These are phyloP conservation scores for Botrylloides violaceus DNA, from an alignment of 23 tunicate species.

Conservation along the genomic window DNA sequence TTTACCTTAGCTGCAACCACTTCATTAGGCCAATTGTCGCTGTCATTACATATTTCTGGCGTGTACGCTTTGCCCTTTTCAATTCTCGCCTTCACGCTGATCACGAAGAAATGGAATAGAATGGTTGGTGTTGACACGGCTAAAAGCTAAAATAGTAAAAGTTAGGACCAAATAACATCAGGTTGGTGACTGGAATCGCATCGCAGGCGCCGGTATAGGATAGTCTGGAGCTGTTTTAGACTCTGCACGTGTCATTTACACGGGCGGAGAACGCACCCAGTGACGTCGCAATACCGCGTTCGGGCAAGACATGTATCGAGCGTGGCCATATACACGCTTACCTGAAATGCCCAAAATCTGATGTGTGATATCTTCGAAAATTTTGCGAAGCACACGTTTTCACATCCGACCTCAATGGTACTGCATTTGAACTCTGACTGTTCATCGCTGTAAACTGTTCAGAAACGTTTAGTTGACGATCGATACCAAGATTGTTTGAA, in stretches of 20 bases:
- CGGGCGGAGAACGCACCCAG: too few species aligned
- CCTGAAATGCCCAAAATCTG: conserved; percentile 93
- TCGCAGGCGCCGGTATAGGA: too few species aligned
- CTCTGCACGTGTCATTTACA: too few species aligned
- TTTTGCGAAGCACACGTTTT: conserved; percentile 70
- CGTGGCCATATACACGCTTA: conserved; percentile 17
- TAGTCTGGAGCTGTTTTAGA: too few species aligned
- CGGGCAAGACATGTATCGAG: too few species aligned
- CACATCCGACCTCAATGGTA: conserved; percentile 65
- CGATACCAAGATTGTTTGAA: neutral
- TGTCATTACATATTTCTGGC: conserved; percentile 16
- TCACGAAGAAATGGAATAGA: conserved; percentile 80
- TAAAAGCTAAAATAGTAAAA: conserved; percentile 61
- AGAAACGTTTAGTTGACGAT: neutral
- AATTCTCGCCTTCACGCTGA: conserved; percentile 48
- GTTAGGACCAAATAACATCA: too few species aligned
- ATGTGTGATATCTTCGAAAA: conserved; percentile 83
- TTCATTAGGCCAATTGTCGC: neutral
- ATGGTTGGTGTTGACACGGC: conserved; percentile 93
- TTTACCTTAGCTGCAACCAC: conserved; percentile 6
- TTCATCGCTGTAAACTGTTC: conserved; percentile 88
- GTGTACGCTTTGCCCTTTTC: conserved; percentile 47
- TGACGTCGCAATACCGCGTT: too few species aligned
- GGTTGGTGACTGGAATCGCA: too few species aligned
- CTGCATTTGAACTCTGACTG: conserved; percentile 93